Evolutionary conservation across 1,140 invertebrate species (phyloP), one percentile per base, ranked within the genome.

Genomic region (Drosophila lacertosa): DNA sequence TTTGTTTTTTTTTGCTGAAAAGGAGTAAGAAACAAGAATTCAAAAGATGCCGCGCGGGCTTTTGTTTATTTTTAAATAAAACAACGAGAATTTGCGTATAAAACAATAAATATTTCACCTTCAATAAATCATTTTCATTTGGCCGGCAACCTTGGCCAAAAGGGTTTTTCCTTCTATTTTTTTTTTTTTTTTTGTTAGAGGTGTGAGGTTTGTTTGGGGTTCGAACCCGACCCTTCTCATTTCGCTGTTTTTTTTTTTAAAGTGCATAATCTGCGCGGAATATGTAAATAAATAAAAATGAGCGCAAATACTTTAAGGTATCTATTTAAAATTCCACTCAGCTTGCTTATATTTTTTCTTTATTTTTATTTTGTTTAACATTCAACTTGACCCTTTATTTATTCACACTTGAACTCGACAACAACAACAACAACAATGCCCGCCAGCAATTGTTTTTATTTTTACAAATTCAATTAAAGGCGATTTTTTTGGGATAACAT

Each of bases 21-120:
- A 60, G 62, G 79, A 62, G 60, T 44, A 67, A 66, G 71, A 67
- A 64, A 48, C 63, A 88, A 77, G 74, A 88, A 86, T 88, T 88
- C 66, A 81, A 86, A 86, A 86, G 81, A 86, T 88, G 82, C 77
- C 74, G 69, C 65, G 39, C 60, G 47, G 60, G 72, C 66, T 68
- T 72, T 88, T 88, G 77, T 88, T 78, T 72, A 76, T 79, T 71
- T 62, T 67, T 26, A 29, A 68, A 69, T 69, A 51, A 75, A 68
- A 74, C 48, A 20, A 33, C 53, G 55, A 53, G 60, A 79, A 69
- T 67, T 78, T 67, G 65, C 65, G 54, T 71, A 82, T 84, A 84
- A 76, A 90, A 90, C 84, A 89, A 90, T 89, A 90, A 90, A 90
- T 90, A 90, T 90, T 90, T 90, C 69, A 80, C 76, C 89, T 86